Evolutionary conservation across 2,888 invertebrate species (phyloP).

Genomic region (Beris chalybata): DNA sequence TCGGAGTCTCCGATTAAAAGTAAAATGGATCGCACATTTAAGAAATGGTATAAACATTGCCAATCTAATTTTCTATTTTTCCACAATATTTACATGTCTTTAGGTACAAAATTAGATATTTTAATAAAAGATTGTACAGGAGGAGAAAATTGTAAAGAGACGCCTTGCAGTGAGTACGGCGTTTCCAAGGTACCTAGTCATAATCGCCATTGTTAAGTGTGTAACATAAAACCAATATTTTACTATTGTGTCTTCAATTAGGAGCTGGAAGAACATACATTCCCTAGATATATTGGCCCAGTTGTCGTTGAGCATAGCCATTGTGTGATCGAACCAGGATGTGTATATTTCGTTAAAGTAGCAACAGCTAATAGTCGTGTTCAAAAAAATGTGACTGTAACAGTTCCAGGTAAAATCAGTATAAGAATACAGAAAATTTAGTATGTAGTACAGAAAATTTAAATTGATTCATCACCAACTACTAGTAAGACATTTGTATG

Average conservation of each 20-base stretch:
- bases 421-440: background rate
- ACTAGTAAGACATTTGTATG: background rate
- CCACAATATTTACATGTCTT: background rate
- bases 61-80: background rate
- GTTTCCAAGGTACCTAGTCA: constrained; percentile 40
- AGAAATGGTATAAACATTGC: constrained; percentile 16
- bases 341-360: constrained; percentile 49
- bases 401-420: constrained; percentile 48
- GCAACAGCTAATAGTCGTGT: constrained; percentile 43
- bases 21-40: constrained; percentile 11
- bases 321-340: constrained; percentile 50
- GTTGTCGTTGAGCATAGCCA: constrained; percentile 46
- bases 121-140: constrained; percentile 46
- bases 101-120: constrained; percentile 50
- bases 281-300: constrained; percentile 46
- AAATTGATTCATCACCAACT: background rate
- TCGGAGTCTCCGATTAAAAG: constrained; percentile 16
- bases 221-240: constrained; percentile 22
- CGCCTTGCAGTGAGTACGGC: constrained; percentile 48
- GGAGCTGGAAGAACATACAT: constrained; percentile 34
- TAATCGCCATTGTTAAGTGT: background rate
- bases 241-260: constrained; percentile 8
- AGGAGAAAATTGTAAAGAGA: constrained; percentile 40
- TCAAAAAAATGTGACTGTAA: constrained; percentile 41
- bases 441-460: background rate